Percentiles rank a stretch among this genome's conserved stretches.
These are phyloP conservation scores for Polydrusus cervinus DNA, from an alignment of 2,888 invertebrate genomes.

Conservation along the genomic window DNA sequence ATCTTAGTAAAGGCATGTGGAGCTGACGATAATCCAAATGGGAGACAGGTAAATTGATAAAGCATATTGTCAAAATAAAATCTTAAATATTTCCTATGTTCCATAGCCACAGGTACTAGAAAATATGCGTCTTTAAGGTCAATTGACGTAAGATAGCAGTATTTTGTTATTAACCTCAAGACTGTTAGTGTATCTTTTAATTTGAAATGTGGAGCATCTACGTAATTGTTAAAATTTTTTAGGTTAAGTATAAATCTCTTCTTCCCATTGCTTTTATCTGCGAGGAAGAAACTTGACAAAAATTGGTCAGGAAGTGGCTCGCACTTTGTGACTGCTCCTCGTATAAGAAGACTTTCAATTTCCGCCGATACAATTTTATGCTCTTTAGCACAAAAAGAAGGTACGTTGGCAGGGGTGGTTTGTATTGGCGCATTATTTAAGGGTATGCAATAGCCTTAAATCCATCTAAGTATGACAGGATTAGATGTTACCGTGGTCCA, in stretches of 20 bases:
- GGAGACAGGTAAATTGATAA: constrained; percentile 28
- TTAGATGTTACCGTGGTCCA: constrained; percentile 6
- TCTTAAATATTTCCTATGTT: background rate
- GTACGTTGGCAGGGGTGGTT: background rate
- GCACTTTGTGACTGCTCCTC: constrained; percentile 10
- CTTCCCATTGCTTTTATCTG: constrained; percentile 14
- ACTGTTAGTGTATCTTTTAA: constrained; percentile 10
- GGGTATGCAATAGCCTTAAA: constrained; percentile 2
- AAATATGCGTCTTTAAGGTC: too few species aligned
- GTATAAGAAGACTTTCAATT: background rate
- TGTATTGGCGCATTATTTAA: background rate
- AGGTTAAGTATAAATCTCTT: constrained; percentile 28
- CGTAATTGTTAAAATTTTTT: constrained; percentile 22
- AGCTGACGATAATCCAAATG: constrained; percentile 22
- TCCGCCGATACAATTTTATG: background rate
- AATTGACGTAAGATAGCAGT: constrained; percentile 5
- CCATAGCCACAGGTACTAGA: constrained; percentile 54
- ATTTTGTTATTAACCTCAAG: background rate
- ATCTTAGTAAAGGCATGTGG: constrained; percentile 18
- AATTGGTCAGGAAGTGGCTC: background rate
- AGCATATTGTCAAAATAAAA: background rate
- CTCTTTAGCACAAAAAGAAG: background rate
- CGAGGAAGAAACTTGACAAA: constrained; percentile 22
- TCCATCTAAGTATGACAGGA: background rate
- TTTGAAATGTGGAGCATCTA: constrained; percentile 20